Percentiles rank a stretch among this genome's conserved stretches.
Conservation (phyloP, 2,888 invertebrate species). For the Tetragonisca angustula region DNA sequence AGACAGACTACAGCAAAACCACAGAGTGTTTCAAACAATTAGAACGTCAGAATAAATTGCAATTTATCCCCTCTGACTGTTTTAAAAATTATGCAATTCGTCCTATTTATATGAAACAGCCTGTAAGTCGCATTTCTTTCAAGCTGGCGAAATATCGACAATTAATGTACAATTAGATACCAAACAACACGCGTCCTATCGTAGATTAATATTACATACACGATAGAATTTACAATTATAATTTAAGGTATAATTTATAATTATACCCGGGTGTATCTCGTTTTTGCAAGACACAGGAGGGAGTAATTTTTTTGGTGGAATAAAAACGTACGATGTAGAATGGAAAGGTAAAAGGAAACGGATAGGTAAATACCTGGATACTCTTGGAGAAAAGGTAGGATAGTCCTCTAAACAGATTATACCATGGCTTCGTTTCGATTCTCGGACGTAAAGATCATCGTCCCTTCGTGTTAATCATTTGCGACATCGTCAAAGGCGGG, state of each 20-base stretch:
- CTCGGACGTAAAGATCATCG: constrained; percentile 8
- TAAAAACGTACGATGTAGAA: constrained; percentile 10
- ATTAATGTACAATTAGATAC: constrained; percentile 8
- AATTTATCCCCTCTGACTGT: not conserved
- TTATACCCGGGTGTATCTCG: not conserved
- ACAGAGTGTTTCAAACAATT: not conserved
- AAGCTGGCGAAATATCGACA: not conserved
- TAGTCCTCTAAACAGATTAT: constrained; percentile 13
- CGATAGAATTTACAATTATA: not conserved
- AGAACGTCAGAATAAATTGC: not conserved
- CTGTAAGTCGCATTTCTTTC: not conserved
- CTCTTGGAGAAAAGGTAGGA: not conserved
- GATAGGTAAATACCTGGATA: not conserved
- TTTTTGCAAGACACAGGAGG: not conserved
- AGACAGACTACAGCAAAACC: constrained; percentile 6
- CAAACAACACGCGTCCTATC: constrained; percentile 1
- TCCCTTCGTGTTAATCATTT: constrained; percentile 38
- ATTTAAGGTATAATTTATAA: not conserved
- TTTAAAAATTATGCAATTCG: not conserved
- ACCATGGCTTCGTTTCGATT: constrained; percentile 33
- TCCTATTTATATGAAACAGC: not conserved
- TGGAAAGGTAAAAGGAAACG: not conserved
- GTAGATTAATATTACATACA: not conserved
- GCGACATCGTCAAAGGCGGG: constrained; percentile 19
- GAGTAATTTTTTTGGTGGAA: not conserved